phyloP scores from a whole-genome alignment of 2,888 invertebrate species.

The Halictus ligatus region DNA sequence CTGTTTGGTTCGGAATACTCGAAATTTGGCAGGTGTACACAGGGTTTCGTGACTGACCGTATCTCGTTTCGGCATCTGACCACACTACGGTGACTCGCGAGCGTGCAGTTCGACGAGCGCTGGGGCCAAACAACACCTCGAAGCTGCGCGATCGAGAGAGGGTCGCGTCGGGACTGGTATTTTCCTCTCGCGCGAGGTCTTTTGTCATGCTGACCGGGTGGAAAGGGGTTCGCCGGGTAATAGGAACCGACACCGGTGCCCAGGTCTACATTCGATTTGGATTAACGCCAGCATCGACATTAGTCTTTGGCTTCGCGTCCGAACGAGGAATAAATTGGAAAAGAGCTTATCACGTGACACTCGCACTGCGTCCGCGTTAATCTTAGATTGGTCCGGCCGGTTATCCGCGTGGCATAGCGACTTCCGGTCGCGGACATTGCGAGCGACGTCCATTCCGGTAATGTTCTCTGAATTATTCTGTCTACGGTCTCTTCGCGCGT shows the following conservation, averaged over 20 bases:
- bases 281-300: slow-evolving; percentile 77
- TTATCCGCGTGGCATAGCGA: slow-evolving; percentile 24
- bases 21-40: neutral
- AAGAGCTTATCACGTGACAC: slow-evolving; percentile 70
- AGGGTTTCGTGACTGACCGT: neutral
- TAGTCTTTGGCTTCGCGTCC: slow-evolving; percentile 75
- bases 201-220: slow-evolving; percentile 25
- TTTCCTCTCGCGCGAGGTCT: slow-evolving; percentile 23
- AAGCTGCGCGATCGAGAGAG: neutral
- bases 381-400: slow-evolving; percentile 49
- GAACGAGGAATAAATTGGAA: slow-evolving; percentile 72
- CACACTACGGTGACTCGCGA: neutral
- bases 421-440: neutral
- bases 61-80: neutral
- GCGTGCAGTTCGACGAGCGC: neutral
- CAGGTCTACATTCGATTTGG: slow-evolving; percentile 73
- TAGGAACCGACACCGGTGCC: slow-evolving; percentile 59
- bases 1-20: neutral
- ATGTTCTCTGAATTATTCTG: slow-evolving; percentile 37
- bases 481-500: neutral
- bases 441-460: neutral
- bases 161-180: slow-evolving; percentile 5
- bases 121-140: neutral
- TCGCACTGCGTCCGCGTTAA: slow-evolving; percentile 56
- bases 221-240: slow-evolving; percentile 47